These are phyloP conservation scores for Xanthostigma xanthostigma DNA, from an alignment of 2,888 invertebrate genomes.

Conservation along the genomic window DNA sequence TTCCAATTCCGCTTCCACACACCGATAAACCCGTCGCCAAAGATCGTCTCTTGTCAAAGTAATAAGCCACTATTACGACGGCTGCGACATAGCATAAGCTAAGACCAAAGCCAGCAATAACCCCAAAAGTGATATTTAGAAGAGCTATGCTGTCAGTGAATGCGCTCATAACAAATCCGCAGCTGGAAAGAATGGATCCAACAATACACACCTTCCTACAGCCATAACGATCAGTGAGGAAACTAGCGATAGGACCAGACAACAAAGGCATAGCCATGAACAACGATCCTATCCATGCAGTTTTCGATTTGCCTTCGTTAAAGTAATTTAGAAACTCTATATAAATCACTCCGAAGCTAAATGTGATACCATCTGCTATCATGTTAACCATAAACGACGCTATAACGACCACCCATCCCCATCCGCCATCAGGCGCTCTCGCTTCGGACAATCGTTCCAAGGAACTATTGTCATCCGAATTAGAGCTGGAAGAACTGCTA, in stretches of 20 bases:
- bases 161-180: slow-evolving; percentile 64
- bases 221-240: slow-evolving; percentile 68
- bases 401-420: slow-evolving; percentile 86
- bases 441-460: slow-evolving; percentile 50
- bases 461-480: slow-evolving; percentile 43
- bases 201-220: slow-evolving; percentile 65
- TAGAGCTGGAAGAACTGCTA: slow-evolving; percentile 27
- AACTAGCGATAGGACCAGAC: slow-evolving; percentile 73
- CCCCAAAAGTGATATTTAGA: slow-evolving; percentile 67
- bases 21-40: slow-evolving; percentile 77
- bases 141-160: slow-evolving; percentile 61
- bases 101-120: slow-evolving; percentile 71
- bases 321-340: slow-evolving; percentile 76
- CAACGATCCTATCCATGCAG: slow-evolving; percentile 79
- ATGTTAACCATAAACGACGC: slow-evolving; percentile 81
- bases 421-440: slow-evolving; percentile 74
- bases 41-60: slow-evolving; percentile 71
- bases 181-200: slow-evolving; percentile 58
- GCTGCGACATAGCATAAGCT: slow-evolving; percentile 82
- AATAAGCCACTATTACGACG: slow-evolving; percentile 80
- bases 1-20: slow-evolving; percentile 78
- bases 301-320: slow-evolving; percentile 69
- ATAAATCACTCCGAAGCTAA: slow-evolving; percentile 82
- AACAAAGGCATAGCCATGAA: slow-evolving; percentile 85
- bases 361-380: slow-evolving; percentile 84